These are phyloP conservation scores for Mesorhabditis belari DNA, from an alignment of 2,888 invertebrate genomes.

Conservation along the genomic window DNA sequence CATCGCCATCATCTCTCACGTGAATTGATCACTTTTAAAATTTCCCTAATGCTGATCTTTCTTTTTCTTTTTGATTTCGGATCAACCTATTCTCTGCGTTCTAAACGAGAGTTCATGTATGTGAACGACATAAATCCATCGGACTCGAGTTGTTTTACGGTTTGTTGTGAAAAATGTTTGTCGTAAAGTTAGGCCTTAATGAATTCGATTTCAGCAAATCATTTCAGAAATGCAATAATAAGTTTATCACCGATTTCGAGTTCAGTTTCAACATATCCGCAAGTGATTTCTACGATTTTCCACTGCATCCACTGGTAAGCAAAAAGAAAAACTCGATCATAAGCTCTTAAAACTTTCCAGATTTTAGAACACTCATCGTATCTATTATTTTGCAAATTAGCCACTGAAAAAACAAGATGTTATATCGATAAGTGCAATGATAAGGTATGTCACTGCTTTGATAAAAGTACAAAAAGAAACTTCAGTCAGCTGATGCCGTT, in stretches of 20 bases:
- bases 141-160: constrained; percentile 46
- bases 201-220: too few relatives aligned
- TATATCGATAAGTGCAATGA: constrained; percentile 45
- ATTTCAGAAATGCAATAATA: constrained; percentile 43
- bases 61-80: too few relatives aligned
- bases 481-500: constrained; percentile 44
- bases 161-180: too few relatives aligned
- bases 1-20: too few relatives aligned
- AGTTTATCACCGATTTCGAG: constrained; percentile 42
- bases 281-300: constrained; percentile 50
- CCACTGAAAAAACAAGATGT: constrained; percentile 45
- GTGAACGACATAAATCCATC: constrained; percentile 42
- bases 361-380: constrained; percentile 34
- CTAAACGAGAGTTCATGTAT: constrained; percentile 49
- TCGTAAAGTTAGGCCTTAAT: too few relatives aligned
- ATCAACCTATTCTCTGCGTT: constrained; percentile 11
- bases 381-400: constrained; percentile 43
- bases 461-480: not conserved
- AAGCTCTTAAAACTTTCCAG: too few relatives aligned
- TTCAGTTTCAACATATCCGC: constrained; percentile 35
- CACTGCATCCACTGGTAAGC: constrained; percentile 45
- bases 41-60: too few relatives aligned
- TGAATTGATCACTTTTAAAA: too few relatives aligned
- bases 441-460: constrained; percentile 20
- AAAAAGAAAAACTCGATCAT: too few relatives aligned